Percentiles rank a stretch among this genome's conserved stretches.
phyloP scores from a whole-genome alignment of 2,113 vertebrate genomes.

The Ochotona princeps region DNA sequence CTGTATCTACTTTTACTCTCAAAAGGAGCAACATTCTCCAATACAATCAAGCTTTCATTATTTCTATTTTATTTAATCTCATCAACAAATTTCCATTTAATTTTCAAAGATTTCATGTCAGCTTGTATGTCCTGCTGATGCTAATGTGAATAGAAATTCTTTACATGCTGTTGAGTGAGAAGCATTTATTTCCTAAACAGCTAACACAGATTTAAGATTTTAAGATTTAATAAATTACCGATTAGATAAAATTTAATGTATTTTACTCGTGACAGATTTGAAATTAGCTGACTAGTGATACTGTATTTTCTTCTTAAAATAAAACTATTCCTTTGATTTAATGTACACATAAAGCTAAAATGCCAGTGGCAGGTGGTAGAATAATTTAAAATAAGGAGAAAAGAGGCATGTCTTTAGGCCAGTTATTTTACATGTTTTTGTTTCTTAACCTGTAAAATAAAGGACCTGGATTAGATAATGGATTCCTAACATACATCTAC shows the following conservation, averaged over 20 bases:
- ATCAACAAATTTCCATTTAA: background rate
- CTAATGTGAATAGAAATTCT: background rate
- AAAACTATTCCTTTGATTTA: background rate
- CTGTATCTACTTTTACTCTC: background rate
- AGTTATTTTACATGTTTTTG: background rate
- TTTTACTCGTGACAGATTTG: slow-evolving; percentile 30
- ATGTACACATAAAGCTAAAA: slow-evolving; percentile 20
- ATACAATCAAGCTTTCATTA: background rate
- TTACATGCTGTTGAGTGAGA: background rate
- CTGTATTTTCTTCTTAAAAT: background rate
- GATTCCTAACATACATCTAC: background rate
- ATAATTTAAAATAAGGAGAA: background rate
- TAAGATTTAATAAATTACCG: background rate
- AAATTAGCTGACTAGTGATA: slow-evolving; percentile 22
- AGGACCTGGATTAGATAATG: background rate
- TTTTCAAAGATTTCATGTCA: background rate
- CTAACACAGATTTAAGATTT: background rate
- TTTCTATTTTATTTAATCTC: background rate
- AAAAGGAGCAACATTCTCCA: background rate
- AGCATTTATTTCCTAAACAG: background rate
- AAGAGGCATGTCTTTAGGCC: background rate
- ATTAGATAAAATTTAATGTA: background rate
- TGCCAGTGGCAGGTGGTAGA: background rate
- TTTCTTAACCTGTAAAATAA: slow-evolving; percentile 26
- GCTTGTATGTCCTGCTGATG: background rate